Evolutionary conservation across 1,140 invertebrate species (phyloP), one percentile per base, ranked within the genome.

Genomic region (Sitophilus oryzae): DNA sequence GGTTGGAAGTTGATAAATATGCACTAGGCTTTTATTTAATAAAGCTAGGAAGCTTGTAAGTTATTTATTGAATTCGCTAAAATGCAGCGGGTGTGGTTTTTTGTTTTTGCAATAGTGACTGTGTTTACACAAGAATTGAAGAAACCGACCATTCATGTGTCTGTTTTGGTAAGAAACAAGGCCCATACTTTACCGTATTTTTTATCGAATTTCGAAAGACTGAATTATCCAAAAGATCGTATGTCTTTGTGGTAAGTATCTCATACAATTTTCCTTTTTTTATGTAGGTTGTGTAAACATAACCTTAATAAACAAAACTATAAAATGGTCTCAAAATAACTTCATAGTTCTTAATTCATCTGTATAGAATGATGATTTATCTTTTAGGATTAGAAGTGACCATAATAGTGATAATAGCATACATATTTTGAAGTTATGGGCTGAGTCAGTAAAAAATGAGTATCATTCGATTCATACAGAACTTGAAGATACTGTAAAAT

Each of bases 201-300:
- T 71, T 75, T 99, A 15, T 88, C 84, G 6, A 80, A 84, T 55
- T 70, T 99, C 18, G 81, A 91, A 64, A 76, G 80, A 34, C 71
- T 93, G 34, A 80, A 93, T 62, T 98, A 98, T 78, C 93, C 94
- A 0, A 97, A 97, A 73, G 72, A 92, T 53, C 76, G 93, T 53
- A 86, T 98, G 43, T 79, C 82, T 37, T 71, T 96, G 51, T 95
- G 89, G 89, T 93, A 79, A 83, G 81, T 76, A 44, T 41, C 38
- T 23, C 14, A 35, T 25, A 25, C n/a, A 30, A 6, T 6, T 30
- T 11, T 6, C 5, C 25, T 6, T 30, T 6, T 6, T 30, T 30
- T 11, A 11, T 30, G 5, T 30, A 30, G 5, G 11, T 30, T 30
- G 11, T 30, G 37, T 5, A 18, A n/a, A 25, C 20, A 25, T 47